Percentiles rank a stretch among this genome's conserved stretches.
These are phyloP conservation scores for Nansenia antarctica DNA, from an alignment of 2,113 vertebrate species.

Conservation along the genomic window DNA sequence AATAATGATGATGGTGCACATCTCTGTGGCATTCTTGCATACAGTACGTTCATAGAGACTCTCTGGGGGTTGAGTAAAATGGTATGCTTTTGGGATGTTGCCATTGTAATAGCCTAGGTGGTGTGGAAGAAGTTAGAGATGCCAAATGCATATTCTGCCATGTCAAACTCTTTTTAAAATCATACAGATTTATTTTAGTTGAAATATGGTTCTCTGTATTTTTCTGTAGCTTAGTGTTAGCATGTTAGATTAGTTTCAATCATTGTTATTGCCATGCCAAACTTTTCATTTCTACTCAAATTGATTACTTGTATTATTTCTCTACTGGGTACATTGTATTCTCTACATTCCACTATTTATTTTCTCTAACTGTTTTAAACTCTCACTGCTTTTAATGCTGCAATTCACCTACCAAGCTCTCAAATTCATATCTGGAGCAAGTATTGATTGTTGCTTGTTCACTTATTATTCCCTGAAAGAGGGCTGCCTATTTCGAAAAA, in stretches of 20 bases:
- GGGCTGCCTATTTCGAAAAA: constrained; percentile 28
- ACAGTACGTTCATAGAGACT: background rate
- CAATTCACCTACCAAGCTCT: background rate
- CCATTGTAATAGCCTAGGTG: constrained; percentile 33
- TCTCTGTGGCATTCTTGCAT: background rate
- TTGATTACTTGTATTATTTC: background rate
- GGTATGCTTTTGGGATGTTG: too few relatives aligned
- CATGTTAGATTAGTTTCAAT: too few relatives aligned
- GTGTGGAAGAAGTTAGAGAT: constrained; percentile 37
- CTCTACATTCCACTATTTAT: constrained; percentile 18
- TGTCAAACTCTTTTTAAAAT: background rate
- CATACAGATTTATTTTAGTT: too few relatives aligned
- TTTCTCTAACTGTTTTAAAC: background rate
- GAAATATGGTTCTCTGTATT: too few relatives aligned
- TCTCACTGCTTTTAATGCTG: background rate
- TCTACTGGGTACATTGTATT: constrained; percentile 18
- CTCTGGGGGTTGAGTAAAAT: background rate
- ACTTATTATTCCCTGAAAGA: constrained; percentile 31
- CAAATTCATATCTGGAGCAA: background rate
- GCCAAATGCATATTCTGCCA: constrained; percentile 49
- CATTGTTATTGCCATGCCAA: background rate
- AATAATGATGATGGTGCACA: background rate
- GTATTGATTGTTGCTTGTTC: constrained; percentile 21
- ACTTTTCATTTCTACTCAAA: background rate
- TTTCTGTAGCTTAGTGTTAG: too few relatives aligned